Base-by-base conservation (phyloP, 2,888 invertebrate genomes). In the Cataglyphis rosenhaueri region DNA sequence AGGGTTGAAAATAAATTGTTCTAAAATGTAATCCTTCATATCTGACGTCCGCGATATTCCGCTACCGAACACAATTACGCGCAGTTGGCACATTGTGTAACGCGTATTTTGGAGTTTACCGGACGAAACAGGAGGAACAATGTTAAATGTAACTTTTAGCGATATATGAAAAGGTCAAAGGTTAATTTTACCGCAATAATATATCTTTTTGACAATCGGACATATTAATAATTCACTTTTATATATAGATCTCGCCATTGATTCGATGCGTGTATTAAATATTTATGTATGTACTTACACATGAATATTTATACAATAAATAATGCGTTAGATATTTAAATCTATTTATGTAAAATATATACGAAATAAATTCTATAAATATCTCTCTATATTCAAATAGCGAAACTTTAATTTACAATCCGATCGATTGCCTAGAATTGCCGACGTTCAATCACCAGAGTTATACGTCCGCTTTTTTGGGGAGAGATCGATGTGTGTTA, bases 1-100 rank as follows among this genome's bases (percentile, higher is more conserved):
- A 68, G 59, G 78, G 78, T 59, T 44, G 78, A 79, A 79, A 79
- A 79, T 79, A 79, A 79, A 79, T 79, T 79, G 71, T 79, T 79
- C 78, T 71, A 79, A 79, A 79, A 79, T 71, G 78, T 79, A 79
- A 79, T 79, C 78, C 71, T 41, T 79, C 78, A 79, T 71, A 71
- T 79, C 78, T 70, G 70, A 78, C 78, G 70, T 78, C 59, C 78
- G 78, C 25, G 78, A 79, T 79, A 79, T 79, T 79, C 48, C 78
- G 78, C 48, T 79, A 48, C 12, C 71, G 71, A 59, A 25, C 59
- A 68, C 78, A 79, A 79, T 78, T 78, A 68, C 57, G 71, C 78
- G 71, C 59, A 71, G 78, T 79, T 79, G 78, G 78, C 78, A 61
- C 71, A 79, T 79, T 79, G 71, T 79, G 78, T 71, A 71, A 71